These are phyloP conservation scores for Holacanthus passer DNA, from an alignment of 2,113 vertebrate genomes.

Conservation along the genomic window DNA sequence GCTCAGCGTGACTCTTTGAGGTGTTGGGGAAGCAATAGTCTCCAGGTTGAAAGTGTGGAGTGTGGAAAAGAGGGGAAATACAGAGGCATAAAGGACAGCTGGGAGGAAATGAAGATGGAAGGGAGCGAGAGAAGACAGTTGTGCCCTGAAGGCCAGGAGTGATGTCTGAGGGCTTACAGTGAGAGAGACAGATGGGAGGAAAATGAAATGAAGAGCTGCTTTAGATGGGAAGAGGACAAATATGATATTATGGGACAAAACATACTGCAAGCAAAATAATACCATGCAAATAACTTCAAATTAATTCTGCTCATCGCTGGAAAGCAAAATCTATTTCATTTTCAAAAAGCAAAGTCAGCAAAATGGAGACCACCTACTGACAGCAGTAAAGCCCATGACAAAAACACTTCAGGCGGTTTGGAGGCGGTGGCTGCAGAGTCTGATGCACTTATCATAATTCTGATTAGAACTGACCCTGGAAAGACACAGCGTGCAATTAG, in stretches of 20 bases:
- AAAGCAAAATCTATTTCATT: constrained; percentile 9
- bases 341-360: constrained; percentile 58
- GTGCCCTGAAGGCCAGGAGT: constrained; percentile 30
- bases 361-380: constrained; percentile 25
- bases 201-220: constrained; percentile 10
- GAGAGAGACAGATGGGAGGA: constrained; percentile 16
- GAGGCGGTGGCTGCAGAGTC: constrained; percentile 6
- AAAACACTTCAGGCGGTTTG: constrained; percentile 18
- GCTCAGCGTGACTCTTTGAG: constrained; percentile 34
- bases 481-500: constrained; percentile 64
- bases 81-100: constrained; percentile 60
- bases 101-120: constrained; percentile 44
- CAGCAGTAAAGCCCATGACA: background rate
- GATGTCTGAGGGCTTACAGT: constrained; percentile 18
- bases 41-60: constrained; percentile 43
- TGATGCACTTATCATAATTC: constrained; percentile 56
- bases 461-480: constrained; percentile 62
- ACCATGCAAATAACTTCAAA: background rate
- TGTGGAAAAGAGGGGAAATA: constrained; percentile 34
- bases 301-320: background rate
- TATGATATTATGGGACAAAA: background rate
- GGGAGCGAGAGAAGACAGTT: constrained; percentile 30
- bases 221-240: background rate
- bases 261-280: background rate
- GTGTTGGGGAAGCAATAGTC: constrained; percentile 64